Base-by-base conservation (phyloP, 2,888 invertebrate genomes). In the Synergus japonicus region DNA sequence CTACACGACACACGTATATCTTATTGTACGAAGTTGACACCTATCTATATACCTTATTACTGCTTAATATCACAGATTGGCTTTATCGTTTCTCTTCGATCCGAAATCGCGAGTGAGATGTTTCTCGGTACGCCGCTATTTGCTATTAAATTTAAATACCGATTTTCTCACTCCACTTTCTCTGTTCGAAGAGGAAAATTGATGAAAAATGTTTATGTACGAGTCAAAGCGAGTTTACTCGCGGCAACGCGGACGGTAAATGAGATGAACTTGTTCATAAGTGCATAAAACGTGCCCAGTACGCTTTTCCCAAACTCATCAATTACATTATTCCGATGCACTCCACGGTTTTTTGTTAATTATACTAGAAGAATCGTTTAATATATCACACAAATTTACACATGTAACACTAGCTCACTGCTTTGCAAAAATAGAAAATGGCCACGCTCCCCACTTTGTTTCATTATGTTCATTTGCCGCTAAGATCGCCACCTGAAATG, bases 381-480 rank as follows among this genome's bases (percentile, higher is more conserved):
- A 87, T 89, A 86, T 89, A 90, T 89, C 88, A 87, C 89, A 89
- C 88, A 88, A 88, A 89, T 88, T 88, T 88, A 91, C 87, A 89
- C 89, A 90, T 89, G 89, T 88, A 89, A 89, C 88, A 89, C 89
- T 90, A 88, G 85, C 89, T 88, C 89, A 89, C 88, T 90, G 90
- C 90, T 90, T 91, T 90, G 91, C 91, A 91, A 91, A 91, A 91
- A 91, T 91, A 91, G 90, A 91, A 91, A 91, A 91, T 91, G 91
- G 91, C 91, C 90, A 90, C 88, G 85, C 82, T 82, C 86, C 87
- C 86, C 86, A 73, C 54, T 73, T 73, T 73, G 73, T 54, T 73
- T 73, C 73, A 12, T 73, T 15, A 22, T 2, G 22, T 22, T 15
- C 4, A 10, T 13, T 49, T 3, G 5, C 12, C 12, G 43, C n/a